Base-by-base conservation (phyloP, 1,140 invertebrate genomes). In the Papilio machaon region DNA sequence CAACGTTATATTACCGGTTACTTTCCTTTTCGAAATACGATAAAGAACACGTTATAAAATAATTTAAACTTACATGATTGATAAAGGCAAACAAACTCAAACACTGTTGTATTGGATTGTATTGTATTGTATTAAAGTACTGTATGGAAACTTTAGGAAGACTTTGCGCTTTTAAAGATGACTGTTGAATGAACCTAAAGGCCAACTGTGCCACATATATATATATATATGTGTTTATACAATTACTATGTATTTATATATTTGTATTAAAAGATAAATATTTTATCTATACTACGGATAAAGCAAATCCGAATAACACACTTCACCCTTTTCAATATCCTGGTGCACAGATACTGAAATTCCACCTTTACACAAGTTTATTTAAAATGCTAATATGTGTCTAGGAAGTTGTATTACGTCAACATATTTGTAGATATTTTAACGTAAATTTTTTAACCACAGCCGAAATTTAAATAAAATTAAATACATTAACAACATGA, bases 271-370 rank as follows among this genome's bases (percentile, higher is more conserved):
- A 70, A 70, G 64, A 70, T 70, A 70, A 70, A 70, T 11, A 23
- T 67, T 23, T 70, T 70, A 70, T 70, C 64, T 70, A 70, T 70
- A 23, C 11, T 15, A 35, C 30, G 64, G 64, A 70, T 70, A 70
- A 70, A 70, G 30, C 13, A 70, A 67, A 67, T 70, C 30, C 30
- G 13, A 70, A 30, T 30, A 23, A 60, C n/a, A 58, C 58, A 5
- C 60, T 30, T 64, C 60, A 30, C 64, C 64, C 30, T 35, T 70
- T 70, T 35, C 11, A 35, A 70, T 70, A 70, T 70, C 23, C 64
- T 38, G 64, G 64, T 70, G 64, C 30, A 7, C 38, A 70, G 30
- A 23, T 19, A 70, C 30, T 35, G 11, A 30, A 30, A 64, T 23
- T 9, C 60, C 64, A 23, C 11, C 3, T 60, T 64, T 58, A 58